Evolutionary conservation across 2,797 vertebrate genomes (phyloP).

Genomic region (Neopelma chrysocephalum): DNA sequence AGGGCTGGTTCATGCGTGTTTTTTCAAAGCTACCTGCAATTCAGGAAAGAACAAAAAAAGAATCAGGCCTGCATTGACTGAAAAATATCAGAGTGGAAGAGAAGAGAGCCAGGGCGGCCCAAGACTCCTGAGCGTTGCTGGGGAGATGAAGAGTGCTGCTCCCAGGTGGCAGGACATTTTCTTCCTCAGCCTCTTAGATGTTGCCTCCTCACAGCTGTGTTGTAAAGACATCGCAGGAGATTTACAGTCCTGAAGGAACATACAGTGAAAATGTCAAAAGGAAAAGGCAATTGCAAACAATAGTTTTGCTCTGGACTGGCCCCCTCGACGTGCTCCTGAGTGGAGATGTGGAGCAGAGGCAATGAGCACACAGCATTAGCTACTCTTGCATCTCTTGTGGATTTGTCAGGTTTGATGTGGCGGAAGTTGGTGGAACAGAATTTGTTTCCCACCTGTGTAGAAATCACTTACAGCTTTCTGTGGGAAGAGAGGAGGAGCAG

Average conservation of each 20-base stretch:
- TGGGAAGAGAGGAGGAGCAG: not conserved
- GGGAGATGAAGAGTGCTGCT: conserved; percentile 63
- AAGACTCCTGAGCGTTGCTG: conserved; percentile 32
- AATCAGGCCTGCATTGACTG: conserved; percentile 41
- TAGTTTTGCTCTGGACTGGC: conserved; percentile 52
- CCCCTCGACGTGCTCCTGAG: not conserved
- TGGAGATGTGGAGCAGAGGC: conserved; percentile 39
- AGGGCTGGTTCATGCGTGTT: conserved; percentile 49
- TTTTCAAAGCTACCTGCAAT: conserved; percentile 68
- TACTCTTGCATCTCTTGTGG: conserved; percentile 16
- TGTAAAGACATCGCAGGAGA: conserved; percentile 61
- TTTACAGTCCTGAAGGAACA: conserved; percentile 55
- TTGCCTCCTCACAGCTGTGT: conserved; percentile 40
- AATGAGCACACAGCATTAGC: conserved; percentile 16
- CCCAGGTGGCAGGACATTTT: conserved; percentile 64
- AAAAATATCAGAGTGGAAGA: conserved; percentile 54
- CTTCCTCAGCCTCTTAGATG: conserved; percentile 56
- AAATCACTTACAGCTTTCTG: not conserved
- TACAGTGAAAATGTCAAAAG: conserved; percentile 61
- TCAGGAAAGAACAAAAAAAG: conserved; percentile 63
- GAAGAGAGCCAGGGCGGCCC: conserved; percentile 21
- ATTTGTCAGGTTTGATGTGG: conserved; percentile 9
- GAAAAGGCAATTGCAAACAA: conserved; percentile 62
- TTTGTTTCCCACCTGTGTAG: not conserved
- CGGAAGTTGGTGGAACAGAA: conserved; percentile 3